These are phyloP conservation scores for Ips nitidus DNA, from an alignment of 1,140 invertebrate genomes.

Conservation along the genomic window DNA sequence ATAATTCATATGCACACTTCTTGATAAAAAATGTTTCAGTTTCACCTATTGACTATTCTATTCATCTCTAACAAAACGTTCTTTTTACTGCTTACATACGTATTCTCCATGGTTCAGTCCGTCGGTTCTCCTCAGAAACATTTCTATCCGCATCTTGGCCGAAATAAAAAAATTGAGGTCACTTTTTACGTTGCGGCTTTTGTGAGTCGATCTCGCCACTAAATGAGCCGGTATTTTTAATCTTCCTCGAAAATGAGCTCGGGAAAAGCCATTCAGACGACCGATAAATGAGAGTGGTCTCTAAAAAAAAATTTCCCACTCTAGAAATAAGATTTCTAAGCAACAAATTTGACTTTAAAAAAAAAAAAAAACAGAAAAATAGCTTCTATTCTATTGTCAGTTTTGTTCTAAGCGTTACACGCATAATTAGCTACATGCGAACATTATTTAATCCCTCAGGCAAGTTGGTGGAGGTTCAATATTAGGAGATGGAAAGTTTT, in stretches of 20 bases:
- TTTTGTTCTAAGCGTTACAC: neutral
- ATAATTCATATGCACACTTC: too few species aligned
- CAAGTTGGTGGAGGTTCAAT: constrained; percentile 1
- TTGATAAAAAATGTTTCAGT: too few species aligned
- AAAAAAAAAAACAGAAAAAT: too few species aligned
- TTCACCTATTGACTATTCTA: neutral
- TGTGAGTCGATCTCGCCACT: constrained; percentile 18
- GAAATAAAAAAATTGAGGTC: constrained; percentile 27
- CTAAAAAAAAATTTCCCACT: too few species aligned
- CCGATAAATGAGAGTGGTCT: neutral
- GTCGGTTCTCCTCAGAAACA: neutral
- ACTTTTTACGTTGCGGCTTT: constrained; percentile 19
- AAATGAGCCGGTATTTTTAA: constrained; percentile 27
- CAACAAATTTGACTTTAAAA: too few species aligned
- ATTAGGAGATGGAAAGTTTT: constrained; percentile 21
- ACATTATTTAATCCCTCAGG: neutral
- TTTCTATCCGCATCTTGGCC: constrained; percentile 1
- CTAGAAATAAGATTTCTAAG: too few species aligned
- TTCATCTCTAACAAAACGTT: neutral
- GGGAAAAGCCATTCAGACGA: constrained; percentile 5
- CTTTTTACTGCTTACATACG: too few species aligned
- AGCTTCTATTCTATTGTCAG: neutral
- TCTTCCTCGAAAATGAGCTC: constrained; percentile 18
- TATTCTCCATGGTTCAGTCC: too few species aligned
- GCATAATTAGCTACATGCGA: constrained; percentile 1